Evolutionary conservation across 2,113 vertebrate genomes (phyloP).

Genomic region (Ariopsis seemanni): DNA sequence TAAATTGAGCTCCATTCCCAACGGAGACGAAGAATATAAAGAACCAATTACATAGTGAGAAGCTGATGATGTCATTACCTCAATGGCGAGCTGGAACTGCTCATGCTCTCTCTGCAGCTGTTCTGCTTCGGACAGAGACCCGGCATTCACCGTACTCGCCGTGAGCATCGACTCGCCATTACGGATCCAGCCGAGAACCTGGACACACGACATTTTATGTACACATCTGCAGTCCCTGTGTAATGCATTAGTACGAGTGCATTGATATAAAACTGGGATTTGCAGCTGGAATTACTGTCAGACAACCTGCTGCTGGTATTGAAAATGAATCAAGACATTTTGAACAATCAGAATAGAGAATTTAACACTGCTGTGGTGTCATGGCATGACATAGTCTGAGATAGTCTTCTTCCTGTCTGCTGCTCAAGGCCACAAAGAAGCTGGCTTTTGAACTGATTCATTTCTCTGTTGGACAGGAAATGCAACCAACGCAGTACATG

Average conservation of each 20-base stretch:
- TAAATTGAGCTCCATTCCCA: background rate
- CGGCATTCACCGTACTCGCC: constrained; percentile 91
- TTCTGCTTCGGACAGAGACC: constrained; percentile 93
- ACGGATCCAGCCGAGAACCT: constrained; percentile 97
- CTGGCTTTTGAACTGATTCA: constrained; percentile 15
- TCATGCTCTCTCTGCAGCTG: constrained; percentile 97
- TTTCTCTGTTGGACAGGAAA: constrained; percentile 20
- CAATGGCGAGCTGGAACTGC: constrained; percentile 96
- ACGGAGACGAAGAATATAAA: background rate
- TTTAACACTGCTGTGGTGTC: background rate
- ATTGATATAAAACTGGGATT: background rate
- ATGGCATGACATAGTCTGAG: background rate
- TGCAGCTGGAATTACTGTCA: background rate
- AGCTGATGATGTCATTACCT: constrained; percentile 76
- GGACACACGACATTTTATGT: constrained; percentile 35
- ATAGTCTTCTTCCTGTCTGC: background rate
- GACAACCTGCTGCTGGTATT: background rate
- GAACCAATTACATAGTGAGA: background rate
- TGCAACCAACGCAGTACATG: constrained; percentile 17
- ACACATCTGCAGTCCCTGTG: background rate
- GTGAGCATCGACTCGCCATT: constrained; percentile 97
- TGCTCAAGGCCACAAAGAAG: constrained; percentile 11
- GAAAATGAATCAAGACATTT: background rate
- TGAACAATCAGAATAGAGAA: background rate
- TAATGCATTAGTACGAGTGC: background rate